Evolutionary conservation across 2,797 vertebrate species (phyloP).

Genomic region (Anguilla megastoma): DNA sequence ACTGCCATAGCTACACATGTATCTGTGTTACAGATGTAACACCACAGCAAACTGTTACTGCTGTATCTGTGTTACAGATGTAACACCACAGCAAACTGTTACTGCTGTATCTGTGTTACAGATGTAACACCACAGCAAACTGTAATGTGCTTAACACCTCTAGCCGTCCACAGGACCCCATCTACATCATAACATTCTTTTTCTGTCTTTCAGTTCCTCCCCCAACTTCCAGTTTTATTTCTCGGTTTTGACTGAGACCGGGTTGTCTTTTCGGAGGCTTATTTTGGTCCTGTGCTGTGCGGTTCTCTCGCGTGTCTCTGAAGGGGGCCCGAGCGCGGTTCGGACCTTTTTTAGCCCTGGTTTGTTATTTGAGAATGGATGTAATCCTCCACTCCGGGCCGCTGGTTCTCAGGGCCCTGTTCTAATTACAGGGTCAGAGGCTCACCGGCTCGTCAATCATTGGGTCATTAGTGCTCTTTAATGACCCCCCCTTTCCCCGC

Average conservation of each 20-base stretch:
- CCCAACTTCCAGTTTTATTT: background rate
- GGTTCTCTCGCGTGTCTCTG: background rate
- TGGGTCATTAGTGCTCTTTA: constrained; percentile 75
- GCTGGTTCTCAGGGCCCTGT: constrained; percentile 70
- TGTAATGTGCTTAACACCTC: background rate
- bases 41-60: background rate
- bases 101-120: background rate
- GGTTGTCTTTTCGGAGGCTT: background rate
- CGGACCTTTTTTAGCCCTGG: constrained; percentile 1
- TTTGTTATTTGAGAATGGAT: constrained; percentile 33
- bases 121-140: background rate
- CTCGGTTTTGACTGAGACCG: background rate
- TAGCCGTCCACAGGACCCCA: background rate
- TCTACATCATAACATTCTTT: background rate
- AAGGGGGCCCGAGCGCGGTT: background rate
- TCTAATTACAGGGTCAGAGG: constrained; percentile 74
- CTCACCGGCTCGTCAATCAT: constrained; percentile 74
- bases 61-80: background rate
- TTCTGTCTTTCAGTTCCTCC: background rate
- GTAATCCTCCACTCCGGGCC: constrained; percentile 29
- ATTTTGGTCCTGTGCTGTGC: background rate
- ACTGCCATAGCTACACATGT: background rate
- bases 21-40: background rate
- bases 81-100: background rate
- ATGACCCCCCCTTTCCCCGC: constrained; percentile 55